A percentile compares a stretch with the other conserved stretches of the same genome.
phyloP scores from a whole-genome alignment of 1,140 invertebrate species.

The Idris sp. region DNA sequence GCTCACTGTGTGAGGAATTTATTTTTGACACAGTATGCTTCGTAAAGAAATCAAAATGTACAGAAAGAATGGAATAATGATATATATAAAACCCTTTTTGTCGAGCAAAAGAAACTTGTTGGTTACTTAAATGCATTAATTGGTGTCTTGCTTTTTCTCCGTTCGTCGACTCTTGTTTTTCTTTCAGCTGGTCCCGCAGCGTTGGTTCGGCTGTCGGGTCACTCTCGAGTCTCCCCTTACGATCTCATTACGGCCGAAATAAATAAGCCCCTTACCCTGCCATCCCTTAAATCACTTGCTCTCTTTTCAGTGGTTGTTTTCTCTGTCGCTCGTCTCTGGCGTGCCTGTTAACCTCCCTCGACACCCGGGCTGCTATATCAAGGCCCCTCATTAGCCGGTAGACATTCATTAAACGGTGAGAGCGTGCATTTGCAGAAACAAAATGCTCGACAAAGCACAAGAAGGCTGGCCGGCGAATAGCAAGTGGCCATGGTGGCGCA shows the following conservation, averaged over 20 bases:
- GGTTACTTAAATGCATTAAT: constrained; percentile 62
- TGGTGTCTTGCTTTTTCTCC: constrained; percentile 60
- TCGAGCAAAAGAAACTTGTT: constrained; percentile 48
- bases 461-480: constrained; percentile 38
- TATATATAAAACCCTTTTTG: constrained; percentile 42
- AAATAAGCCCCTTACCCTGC: constrained; percentile 62
- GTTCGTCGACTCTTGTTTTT: constrained; percentile 51
- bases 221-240: constrained; percentile 57
- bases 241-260: constrained; percentile 68
- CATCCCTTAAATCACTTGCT: constrained; percentile 54
- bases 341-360: constrained; percentile 51
- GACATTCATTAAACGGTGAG: constrained; percentile 62
- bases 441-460: constrained; percentile 59
- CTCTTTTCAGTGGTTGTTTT: constrained; percentile 45
- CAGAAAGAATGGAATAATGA: constrained; percentile 31
- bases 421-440: constrained; percentile 60
- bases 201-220: constrained; percentile 60
- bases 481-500: constrained; percentile 39
- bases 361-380: constrained; percentile 57
- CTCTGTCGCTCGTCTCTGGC: no score
- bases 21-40: no score
- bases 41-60: constrained; percentile 20
- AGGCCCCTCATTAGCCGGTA: constrained; percentile 61
- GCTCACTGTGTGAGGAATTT: no score
- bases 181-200: background rate